Evolutionary conservation across 2,888 invertebrate genomes (phyloP).

Genomic region (Fragum sueziense): DNA sequence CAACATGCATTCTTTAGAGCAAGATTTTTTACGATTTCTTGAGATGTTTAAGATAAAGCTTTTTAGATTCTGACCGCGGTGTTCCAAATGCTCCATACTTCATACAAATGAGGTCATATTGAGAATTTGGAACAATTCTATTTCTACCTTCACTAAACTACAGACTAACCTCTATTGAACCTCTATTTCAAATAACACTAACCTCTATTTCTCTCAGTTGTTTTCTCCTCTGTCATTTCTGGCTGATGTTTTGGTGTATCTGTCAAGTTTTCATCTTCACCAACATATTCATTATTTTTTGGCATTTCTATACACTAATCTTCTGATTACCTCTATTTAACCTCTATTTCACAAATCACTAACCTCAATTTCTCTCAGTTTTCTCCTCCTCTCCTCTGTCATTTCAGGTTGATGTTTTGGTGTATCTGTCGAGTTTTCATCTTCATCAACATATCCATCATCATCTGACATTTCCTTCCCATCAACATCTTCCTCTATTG

Average conservation of each 20-base stretch:
- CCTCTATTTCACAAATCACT: neutral
- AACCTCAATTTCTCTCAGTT: conserved; percentile 92
- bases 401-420: conserved; percentile 66
- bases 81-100: no score
- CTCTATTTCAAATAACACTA: neutral
- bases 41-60: no score
- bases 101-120: no score
- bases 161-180: no score
- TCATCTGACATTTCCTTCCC: conserved; percentile 85
- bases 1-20: no score
- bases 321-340: no score
- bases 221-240: conserved; percentile 82
- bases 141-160: no score
- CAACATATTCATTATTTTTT: conserved; percentile 60
- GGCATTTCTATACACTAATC: conserved; percentile 86
- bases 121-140: no score
- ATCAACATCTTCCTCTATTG: conserved; percentile 66
- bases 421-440: conserved; percentile 32
- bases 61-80: no score
- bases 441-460: conserved; percentile 47
- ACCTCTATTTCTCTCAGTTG: conserved; percentile 93
- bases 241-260: conserved; percentile 39
- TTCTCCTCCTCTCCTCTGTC: conserved; percentile 82
- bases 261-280: conserved; percentile 29
- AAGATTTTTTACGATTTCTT: no score